Evolutionary conservation across 2,888 invertebrate species (phyloP).

Genomic region (Ichneumoninae sp.): DNA sequence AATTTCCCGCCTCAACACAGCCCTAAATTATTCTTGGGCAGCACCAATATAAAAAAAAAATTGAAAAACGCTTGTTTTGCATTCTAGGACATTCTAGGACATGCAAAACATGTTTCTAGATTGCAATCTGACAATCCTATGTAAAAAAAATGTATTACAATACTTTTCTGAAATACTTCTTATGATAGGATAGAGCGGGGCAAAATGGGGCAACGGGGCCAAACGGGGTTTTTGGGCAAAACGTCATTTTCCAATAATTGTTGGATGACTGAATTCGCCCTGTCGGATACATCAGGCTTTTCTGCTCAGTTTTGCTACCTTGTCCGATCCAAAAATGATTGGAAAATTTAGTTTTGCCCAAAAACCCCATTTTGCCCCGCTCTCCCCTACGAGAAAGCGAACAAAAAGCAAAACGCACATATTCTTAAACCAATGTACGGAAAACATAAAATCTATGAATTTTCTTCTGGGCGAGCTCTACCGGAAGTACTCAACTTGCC

Average conservation of each 20-base stretch:
- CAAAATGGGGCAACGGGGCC: too few species aligned
- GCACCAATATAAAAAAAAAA: background rate
- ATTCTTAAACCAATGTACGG: background rate
- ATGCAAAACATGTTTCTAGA: background rate
- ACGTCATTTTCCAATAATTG: too few species aligned
- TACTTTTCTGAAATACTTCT: background rate
- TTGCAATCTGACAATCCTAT: background rate
- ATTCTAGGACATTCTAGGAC: background rate
- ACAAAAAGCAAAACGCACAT: background rate
- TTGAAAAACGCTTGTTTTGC: background rate
- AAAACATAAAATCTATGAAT: background rate
- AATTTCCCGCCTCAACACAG: too few species aligned
- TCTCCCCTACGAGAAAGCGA: background rate
- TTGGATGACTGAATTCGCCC: too few species aligned
- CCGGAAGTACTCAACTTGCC: slow-evolving; percentile 15
- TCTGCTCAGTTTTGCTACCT: too few species aligned
- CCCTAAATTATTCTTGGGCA: too few species aligned
- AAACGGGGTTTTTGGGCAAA: too few species aligned
- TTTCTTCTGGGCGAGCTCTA: background rate
- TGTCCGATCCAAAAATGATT: too few species aligned
- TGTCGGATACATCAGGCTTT: too few species aligned
- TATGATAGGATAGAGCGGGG: background rate
- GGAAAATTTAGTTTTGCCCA: too few species aligned
- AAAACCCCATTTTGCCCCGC: too few species aligned
- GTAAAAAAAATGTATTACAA: background rate